Percentiles rank a stretch among this genome's conserved stretches.
Evolutionary conservation across 2,888 invertebrate genomes (phyloP).

Genomic region (Norana najaformis): DNA sequence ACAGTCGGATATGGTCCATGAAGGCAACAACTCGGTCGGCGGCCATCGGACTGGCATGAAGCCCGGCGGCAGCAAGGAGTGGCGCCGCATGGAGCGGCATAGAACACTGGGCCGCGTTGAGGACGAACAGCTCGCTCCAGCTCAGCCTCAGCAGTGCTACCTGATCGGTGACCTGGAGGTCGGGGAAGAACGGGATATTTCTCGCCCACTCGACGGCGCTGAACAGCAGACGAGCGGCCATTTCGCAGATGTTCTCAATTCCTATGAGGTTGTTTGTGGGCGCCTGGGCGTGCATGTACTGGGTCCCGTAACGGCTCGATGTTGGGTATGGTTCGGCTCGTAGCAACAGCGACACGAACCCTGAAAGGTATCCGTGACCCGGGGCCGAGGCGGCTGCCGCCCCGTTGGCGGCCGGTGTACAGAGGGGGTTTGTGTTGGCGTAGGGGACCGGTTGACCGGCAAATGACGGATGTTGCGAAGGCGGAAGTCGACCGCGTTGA

Average conservation of each 20-base stretch:
- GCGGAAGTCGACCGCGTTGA: slow-evolving; percentile 93
- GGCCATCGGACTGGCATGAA: slow-evolving; percentile 93
- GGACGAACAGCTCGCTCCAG: slow-evolving; percentile 95
- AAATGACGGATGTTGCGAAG: slow-evolving; percentile 69
- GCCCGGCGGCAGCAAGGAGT: slow-evolving; percentile 86
- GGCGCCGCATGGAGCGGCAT: slow-evolving; percentile 81
- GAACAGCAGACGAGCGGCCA: slow-evolving; percentile 91
- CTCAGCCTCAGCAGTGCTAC: slow-evolving; percentile 89
- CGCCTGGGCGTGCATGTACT: slow-evolving; percentile 60
- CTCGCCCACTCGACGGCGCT: slow-evolving; percentile 97
- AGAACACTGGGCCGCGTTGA: slow-evolving; percentile 96
- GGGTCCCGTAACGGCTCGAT: slow-evolving; percentile 67
- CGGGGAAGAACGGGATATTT: slow-evolving; percentile 96
- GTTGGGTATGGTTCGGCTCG: slow-evolving; percentile 96
- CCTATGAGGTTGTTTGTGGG: slow-evolving; percentile 88
- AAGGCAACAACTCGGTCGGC: slow-evolving; percentile 92
- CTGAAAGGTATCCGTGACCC: slow-evolving; percentile 71
- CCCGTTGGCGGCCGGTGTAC: slow-evolving; percentile 45
- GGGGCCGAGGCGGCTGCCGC: not conserved
- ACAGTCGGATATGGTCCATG: slow-evolving; percentile 75
- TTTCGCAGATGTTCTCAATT: slow-evolving; percentile 95
- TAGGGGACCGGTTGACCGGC: slow-evolving; percentile 79
- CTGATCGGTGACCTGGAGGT: slow-evolving; percentile 85
- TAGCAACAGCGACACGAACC: slow-evolving; percentile 90
- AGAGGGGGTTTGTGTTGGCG: slow-evolving; percentile 79